Percentiles rank a stretch among this genome's conserved stretches.
Evolutionary conservation across 2,113 vertebrate genomes (phyloP).

Genomic region (Lasiurus cinereus): DNA sequence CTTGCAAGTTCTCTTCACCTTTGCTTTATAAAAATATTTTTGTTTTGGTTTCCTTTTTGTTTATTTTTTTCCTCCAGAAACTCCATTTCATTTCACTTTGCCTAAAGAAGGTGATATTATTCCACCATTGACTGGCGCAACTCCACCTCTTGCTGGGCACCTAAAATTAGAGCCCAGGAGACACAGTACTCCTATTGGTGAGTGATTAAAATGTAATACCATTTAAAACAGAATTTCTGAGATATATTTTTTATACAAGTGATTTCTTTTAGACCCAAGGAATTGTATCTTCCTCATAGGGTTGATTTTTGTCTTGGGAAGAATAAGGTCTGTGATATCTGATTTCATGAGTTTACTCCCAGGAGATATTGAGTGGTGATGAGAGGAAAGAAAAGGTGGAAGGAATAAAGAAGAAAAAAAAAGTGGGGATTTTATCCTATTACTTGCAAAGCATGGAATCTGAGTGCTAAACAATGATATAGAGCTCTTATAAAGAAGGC

Average conservation of each 20-base stretch:
- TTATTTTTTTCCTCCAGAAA: slow-evolving; percentile 86
- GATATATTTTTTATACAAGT: slow-evolving; percentile 52
- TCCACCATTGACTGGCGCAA: slow-evolving; percentile 89
- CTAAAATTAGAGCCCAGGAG: slow-evolving; percentile 95
- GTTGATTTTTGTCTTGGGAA: slow-evolving; percentile 60
- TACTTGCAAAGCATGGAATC: background rate
- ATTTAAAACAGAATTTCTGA: slow-evolving; percentile 66
- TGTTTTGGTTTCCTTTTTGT: slow-evolving; percentile 58
- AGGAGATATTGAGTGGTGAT: slow-evolving; percentile 7
- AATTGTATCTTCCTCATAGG: slow-evolving; percentile 39
- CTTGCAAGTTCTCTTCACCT: slow-evolving; percentile 45
- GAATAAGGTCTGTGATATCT: slow-evolving; percentile 32
- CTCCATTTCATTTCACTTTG: slow-evolving; percentile 93
- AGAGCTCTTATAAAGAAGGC: slow-evolving; percentile 15
- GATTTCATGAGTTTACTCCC: slow-evolving; percentile 5
- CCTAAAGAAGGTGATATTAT: slow-evolving; percentile 94
- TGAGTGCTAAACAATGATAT: background rate
- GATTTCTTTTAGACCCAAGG: slow-evolving; percentile 65
- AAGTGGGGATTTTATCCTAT: background rate
- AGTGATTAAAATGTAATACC: slow-evolving; percentile 80
- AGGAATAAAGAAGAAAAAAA: slow-evolving; percentile 56
- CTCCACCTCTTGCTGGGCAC: slow-evolving; percentile 92
- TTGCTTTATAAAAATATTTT: slow-evolving; percentile 42
- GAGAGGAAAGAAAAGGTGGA: slow-evolving; percentile 61
- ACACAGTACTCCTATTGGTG: slow-evolving; percentile 99